Evolutionary conservation across 2,888 invertebrate species (phyloP), one percentile per base, ranked within the genome.

Genomic region (Lucinisca nassula): DNA sequence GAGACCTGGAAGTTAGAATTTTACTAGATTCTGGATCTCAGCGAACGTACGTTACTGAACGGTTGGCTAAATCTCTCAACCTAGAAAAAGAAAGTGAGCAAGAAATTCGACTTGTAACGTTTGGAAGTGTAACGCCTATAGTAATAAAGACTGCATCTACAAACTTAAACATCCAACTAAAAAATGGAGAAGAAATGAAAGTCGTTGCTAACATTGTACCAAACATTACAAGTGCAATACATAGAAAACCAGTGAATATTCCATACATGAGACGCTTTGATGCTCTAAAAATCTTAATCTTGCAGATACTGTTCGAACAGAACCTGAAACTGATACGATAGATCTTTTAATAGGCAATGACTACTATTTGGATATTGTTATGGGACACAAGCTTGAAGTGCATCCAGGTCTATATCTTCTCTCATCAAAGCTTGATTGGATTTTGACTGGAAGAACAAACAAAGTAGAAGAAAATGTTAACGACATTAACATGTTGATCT

Each of bases 11-110:
- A 73, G 58, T 58, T 35, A 24, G 80, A 27, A 51, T 80, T 35
- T 38, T 80, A 24, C 73, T 80, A 10, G 80, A 80, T 35, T 80
- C 51, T 17, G 80, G 73, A 35, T 80, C 80, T 49, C 80, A 80
- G 32, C 51, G 82, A 51, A 82, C 82, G 8, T 82, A 83, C 30
- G 51, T 78, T 3, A 45, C 80, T 37, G 70, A 85, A 40, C 35
- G 27, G 8, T 45, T 85, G 30, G 84, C 84, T 14, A 27, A 79
- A 3, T 32, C 37, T 27, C 49, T 80, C 4, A 45, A 70, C 2
- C 55, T 84, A 27, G 38, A 30, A 67, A n/a, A n/a, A 12, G 70
- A 21, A 72, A 32, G 17, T 27, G 38, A 76, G 17, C 17, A 76
- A 30, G 40, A 79, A 38, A 61, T 84, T 24, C 73, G 67, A 6